Base-by-base conservation (phyloP, 2,888 invertebrate genomes). In the Polylopha cassiicola region DNA sequence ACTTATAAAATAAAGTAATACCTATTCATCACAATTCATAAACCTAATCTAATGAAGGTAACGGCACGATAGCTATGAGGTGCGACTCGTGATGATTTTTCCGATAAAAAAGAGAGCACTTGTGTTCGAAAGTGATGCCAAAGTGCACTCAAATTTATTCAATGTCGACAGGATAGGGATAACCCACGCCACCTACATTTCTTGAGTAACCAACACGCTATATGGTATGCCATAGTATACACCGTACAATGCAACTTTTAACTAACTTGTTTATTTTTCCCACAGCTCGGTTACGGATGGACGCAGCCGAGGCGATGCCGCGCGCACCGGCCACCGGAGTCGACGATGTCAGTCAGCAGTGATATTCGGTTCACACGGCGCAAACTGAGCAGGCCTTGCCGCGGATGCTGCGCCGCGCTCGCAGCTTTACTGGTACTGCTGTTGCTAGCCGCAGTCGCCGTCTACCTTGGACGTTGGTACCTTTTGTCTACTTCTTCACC, bases 321-420 rank as follows among this genome's bases (percentile, higher is more conserved):
- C 44, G 63, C 73, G 31, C 78, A 80, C 53, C 70, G 79, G 5
- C 80, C 82, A 28, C 91, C 94, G 21, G 93, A 93, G 73, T 94
- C 94, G 18, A 93, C 94, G 42, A 78, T 94, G 58, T 94, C 95
- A 1, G 93, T 94, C 51, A 94, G 94, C 86, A 95, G 95, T 58
- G 95, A 95, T 76, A 95, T 95, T 69, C 88, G 95, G 52, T 95
- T 95, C 77, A 95, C 95, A 8, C 88, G 94, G 36, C 90, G 92
- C 60, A 95, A 95, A 78, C 87, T 95, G 53, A 92, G 93, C 50
- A 91, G 94, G 37, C 93, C 94, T 52, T 93, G 94, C 72, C 91
- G 93, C 63, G 94, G 95, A 58, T 95, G 95, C 59, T 95, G 95
- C 75, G 95, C 93, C 58, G 92, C 95, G 41, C 88, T 95, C 43